Percentiles rank a stretch among this genome's conserved stretches.
Conservation (phyloP, 92 coral and sea anemone genomes). For the Micromussa lordhowensis region DNA sequence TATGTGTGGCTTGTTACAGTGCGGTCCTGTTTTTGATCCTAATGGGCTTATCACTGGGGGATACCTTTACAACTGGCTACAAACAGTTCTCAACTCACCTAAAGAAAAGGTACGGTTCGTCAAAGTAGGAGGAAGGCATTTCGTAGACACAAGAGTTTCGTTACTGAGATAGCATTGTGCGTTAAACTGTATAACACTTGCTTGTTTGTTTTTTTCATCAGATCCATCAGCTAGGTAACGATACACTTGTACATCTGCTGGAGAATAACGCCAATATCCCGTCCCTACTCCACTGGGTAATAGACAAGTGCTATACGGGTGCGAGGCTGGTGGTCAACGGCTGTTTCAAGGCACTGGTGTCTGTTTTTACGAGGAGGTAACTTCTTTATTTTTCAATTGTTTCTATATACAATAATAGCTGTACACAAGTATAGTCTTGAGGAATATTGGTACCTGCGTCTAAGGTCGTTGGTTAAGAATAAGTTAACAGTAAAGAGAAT, state of each 20-base stretch:
- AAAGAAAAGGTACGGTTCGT: slow-evolving; percentile 81
- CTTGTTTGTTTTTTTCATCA: slow-evolving; percentile 7
- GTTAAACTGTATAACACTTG: not conserved
- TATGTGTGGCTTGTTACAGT: slow-evolving; percentile 92
- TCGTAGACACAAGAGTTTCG: not conserved
- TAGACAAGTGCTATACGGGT: slow-evolving; percentile 96
- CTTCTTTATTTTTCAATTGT: not conserved
- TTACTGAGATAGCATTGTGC: not conserved
- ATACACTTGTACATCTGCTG: slow-evolving; percentile 83
- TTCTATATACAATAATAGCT: not conserved
- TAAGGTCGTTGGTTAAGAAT: not conserved
- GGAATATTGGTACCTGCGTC: not conserved
- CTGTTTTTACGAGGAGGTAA: slow-evolving; percentile 91
- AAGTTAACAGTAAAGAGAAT: not conserved
- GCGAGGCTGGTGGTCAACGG: slow-evolving; percentile 88
- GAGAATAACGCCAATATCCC: slow-evolving; percentile 90
- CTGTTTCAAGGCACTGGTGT: slow-evolving; percentile 91
- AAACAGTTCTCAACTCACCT: slow-evolving; percentile 89
- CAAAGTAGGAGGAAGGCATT: not conserved
- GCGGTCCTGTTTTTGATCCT: slow-evolving; percentile 92
- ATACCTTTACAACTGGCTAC: slow-evolving; percentile 91
- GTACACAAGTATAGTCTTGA: not conserved
- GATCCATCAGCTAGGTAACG: slow-evolving; percentile 92
- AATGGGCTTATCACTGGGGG: slow-evolving; percentile 82
- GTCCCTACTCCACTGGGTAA: slow-evolving; percentile 92